Evolutionary conservation across 1,140 invertebrate species (phyloP).

Genomic region (Anthonomus grandis): DNA sequence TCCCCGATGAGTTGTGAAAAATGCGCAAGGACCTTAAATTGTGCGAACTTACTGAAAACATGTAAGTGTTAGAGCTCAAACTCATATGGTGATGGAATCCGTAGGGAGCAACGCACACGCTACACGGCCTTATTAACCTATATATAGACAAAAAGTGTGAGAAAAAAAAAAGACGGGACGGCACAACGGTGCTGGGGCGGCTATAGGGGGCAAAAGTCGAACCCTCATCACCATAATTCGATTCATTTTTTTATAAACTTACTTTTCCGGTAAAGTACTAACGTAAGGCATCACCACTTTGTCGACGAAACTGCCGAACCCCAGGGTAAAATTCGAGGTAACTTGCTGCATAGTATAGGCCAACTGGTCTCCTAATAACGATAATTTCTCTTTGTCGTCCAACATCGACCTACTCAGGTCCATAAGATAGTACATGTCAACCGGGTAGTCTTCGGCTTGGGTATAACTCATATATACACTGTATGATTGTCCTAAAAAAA

Average conservation of each 20-base stretch:
- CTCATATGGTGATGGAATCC: slow-evolving; percentile 68
- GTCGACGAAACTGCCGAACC: slow-evolving; percentile 88
- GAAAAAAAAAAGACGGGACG: slow-evolving; percentile 1
- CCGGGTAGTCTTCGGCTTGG: slow-evolving; percentile 75
- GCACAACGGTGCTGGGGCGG: slow-evolving; percentile 2
- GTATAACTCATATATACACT: slow-evolving; percentile 64
- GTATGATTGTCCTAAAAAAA: slow-evolving; percentile 48
- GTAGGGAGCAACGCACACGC: slow-evolving; percentile 64
- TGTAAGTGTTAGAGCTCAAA: slow-evolving; percentile 60
- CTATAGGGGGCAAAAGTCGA: not conserved
- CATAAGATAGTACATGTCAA: slow-evolving; percentile 87
- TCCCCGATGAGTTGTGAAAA: too few relatives aligned
- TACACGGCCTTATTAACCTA: slow-evolving; percentile 59
- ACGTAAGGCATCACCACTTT: slow-evolving; percentile 82
- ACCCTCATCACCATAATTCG: too few relatives aligned
- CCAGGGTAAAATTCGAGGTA: slow-evolving; percentile 76
- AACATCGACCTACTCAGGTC: slow-evolving; percentile 81
- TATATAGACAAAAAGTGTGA: slow-evolving; percentile 17
- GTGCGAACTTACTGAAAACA: slow-evolving; percentile 58
- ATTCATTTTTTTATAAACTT: too few relatives aligned
- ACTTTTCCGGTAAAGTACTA: slow-evolving; percentile 56
- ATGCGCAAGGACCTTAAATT: too few relatives aligned
- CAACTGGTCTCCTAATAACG: slow-evolving; percentile 61
- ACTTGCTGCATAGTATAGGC: slow-evolving; percentile 68
- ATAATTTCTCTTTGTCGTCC: slow-evolving; percentile 65